Evolutionary conservation across 2,797 vertebrate genomes (phyloP).

Genomic region (Sebastes cheni): DNA sequence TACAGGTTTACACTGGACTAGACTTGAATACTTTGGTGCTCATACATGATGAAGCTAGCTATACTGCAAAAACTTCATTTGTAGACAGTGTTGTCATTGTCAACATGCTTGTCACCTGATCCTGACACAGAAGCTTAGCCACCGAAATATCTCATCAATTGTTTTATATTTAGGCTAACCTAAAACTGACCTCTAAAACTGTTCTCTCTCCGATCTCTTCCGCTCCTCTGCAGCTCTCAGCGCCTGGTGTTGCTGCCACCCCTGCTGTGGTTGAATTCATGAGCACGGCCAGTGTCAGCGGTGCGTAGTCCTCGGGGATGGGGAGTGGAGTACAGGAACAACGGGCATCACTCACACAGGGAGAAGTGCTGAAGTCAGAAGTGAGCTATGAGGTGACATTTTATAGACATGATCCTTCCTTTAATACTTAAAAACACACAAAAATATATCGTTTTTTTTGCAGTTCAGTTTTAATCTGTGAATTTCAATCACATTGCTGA

Average conservation of each 20-base stretch:
- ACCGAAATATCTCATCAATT: neutral
- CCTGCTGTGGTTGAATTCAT: conserved; percentile 56
- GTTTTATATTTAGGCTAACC: conserved; percentile 22
- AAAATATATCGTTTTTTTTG: neutral
- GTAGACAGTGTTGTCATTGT: neutral
- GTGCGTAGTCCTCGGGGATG: conserved; percentile 82
- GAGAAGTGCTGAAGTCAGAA: conserved; percentile 84
- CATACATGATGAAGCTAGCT: neutral
- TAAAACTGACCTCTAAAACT: conserved; percentile 2
- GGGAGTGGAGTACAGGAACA: conserved; percentile 91
- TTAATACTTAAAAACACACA: neutral
- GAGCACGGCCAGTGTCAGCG: conserved; percentile 38
- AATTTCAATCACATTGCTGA: neutral
- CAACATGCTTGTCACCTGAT: conserved; percentile 24
- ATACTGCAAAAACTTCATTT: neutral
- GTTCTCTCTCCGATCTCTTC: neutral
- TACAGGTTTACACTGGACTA: neutral
- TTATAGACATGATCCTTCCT: neutral
- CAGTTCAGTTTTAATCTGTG: neutral
- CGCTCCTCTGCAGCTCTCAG: conserved; percentile 7
- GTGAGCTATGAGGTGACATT: conserved; percentile 66
- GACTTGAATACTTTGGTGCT: neutral
- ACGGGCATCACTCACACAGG: conserved; percentile 75
- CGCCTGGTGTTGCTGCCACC: conserved; percentile 3
- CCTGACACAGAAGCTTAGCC: neutral